These are phyloP conservation scores for Elymnias hypermnestra DNA, from an alignment of 1,140 invertebrate species.

Conservation along the genomic window DNA sequence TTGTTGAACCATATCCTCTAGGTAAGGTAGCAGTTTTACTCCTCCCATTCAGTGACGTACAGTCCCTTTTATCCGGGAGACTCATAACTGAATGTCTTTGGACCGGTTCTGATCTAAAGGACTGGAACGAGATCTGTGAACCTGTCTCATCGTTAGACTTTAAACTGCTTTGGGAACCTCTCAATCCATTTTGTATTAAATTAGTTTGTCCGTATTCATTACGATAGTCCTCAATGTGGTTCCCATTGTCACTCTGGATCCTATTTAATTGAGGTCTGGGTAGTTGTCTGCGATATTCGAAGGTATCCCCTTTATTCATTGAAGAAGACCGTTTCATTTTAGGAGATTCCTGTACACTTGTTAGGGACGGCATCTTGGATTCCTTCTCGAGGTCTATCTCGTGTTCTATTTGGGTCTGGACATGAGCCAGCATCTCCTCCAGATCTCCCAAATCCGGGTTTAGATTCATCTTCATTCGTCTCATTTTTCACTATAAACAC, in stretches of 20 bases:
- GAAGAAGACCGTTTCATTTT: slow-evolving; percentile 45
- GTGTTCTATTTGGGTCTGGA: slow-evolving; percentile 66
- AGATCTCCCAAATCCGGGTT: slow-evolving; percentile 67
- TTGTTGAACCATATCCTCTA: slow-evolving; percentile 52
- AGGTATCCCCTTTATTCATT: slow-evolving; percentile 34
- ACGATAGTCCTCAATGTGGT: slow-evolving; percentile 20
- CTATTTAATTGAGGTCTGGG: slow-evolving; percentile 38
- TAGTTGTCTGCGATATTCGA: slow-evolving; percentile 33
- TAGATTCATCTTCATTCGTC: slow-evolving; percentile 51
- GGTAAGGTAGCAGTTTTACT: slow-evolving; percentile 57
- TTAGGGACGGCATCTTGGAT: slow-evolving; percentile 49
- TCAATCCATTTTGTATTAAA: slow-evolving; percentile 29
- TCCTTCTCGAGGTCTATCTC: slow-evolving; percentile 65
- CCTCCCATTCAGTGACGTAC: slow-evolving; percentile 43
- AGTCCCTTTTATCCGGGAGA: slow-evolving; percentile 45
- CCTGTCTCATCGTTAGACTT: slow-evolving; percentile 47
- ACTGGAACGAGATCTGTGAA: slow-evolving; percentile 50
- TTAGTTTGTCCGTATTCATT: slow-evolving; percentile 34
- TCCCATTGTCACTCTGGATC: slow-evolving; percentile 37
- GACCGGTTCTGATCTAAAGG: slow-evolving; percentile 54
- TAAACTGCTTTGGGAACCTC: slow-evolving; percentile 45
- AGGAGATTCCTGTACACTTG: slow-evolving; percentile 56
- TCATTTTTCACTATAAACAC: slow-evolving; percentile 40
- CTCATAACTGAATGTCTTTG: slow-evolving; percentile 52
- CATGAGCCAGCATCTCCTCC: slow-evolving; percentile 69